Conservation (phyloP, 2,797 vertebrate genomes). For the Tadarida brasiliensis region DNA sequence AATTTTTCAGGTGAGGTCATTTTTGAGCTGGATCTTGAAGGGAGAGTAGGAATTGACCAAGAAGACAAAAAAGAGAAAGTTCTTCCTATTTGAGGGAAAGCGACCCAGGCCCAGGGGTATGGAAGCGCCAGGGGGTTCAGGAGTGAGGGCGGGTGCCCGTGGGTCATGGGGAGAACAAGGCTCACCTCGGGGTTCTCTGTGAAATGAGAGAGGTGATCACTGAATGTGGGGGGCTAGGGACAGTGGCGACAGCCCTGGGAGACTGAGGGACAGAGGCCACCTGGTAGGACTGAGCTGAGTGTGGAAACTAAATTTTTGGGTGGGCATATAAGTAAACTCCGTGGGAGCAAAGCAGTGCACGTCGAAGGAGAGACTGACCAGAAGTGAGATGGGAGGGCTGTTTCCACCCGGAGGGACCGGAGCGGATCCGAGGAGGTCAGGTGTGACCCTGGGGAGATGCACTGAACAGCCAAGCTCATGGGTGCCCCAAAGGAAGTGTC, state of each 20-base stretch:
- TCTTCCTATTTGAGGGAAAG: not conserved
- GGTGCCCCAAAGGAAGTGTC: not conserved
- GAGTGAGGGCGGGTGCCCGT: not conserved
- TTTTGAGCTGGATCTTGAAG: not conserved
- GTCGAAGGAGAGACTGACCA: not conserved
- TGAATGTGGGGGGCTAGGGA: not conserved
- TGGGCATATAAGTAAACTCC: not conserved
- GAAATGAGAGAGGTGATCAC: not conserved
- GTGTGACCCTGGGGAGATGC: not conserved
- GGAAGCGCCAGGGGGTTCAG: not conserved
- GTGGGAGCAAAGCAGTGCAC: not conserved
- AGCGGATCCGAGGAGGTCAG: not conserved
- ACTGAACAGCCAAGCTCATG: not conserved
- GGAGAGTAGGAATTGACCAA: not conserved
- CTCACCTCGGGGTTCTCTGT: not conserved
- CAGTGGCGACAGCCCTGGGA: fast-evolving
- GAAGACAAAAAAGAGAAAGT: not conserved
- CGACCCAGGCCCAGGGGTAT: not conserved
- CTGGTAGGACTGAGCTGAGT: too few relatives aligned
- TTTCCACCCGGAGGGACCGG: not conserved
- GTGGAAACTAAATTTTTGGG: not conserved
- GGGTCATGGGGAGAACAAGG: not conserved
- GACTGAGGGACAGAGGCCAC: not conserved
- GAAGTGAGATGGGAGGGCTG: not conserved
- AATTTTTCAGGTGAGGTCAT: not conserved